phyloP scores from a whole-genome alignment of 2,888 invertebrate species.

The Achlya flavicornis region DNA sequence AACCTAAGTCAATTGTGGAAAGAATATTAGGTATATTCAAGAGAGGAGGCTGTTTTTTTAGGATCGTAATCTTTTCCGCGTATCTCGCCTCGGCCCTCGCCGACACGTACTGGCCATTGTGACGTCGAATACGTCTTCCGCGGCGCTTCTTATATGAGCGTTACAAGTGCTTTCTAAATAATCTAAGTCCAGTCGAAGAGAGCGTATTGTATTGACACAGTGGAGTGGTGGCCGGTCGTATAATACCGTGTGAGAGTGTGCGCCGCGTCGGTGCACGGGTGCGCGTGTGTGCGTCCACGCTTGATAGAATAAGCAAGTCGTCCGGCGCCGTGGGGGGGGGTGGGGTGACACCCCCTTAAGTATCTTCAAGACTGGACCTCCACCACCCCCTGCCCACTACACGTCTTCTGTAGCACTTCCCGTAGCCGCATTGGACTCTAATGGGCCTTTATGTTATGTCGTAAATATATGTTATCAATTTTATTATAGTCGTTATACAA shows the following conservation, averaged over 20 bases:
- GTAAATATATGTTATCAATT: constrained; percentile 45
- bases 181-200: constrained; percentile 84
- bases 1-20: constrained; percentile 67
- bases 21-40: constrained; percentile 75
- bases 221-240: constrained; percentile 84
- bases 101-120: constrained; percentile 83
- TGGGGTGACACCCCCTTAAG: constrained; percentile 65
- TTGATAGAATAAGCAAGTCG: constrained; percentile 85
- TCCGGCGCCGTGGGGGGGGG: constrained; percentile 67
- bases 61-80: constrained; percentile 81
- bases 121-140: constrained; percentile 80
- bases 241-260: constrained; percentile 73
- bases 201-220: constrained; percentile 85
- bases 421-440: constrained; percentile 76
- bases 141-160: constrained; percentile 84
- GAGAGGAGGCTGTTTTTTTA: constrained; percentile 81
- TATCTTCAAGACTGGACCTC: constrained; percentile 82
- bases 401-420: constrained; percentile 80
- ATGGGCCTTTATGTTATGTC: constrained; percentile 76
- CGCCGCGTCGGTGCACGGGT: constrained; percentile 50
- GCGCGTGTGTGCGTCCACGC: constrained; percentile 73
- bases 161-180: constrained; percentile 85
- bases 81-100: constrained; percentile 74
- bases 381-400: constrained; percentile 77
- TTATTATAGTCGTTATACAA: constrained; percentile 47